These are phyloP conservation scores for Hylia prasina DNA, from an alignment of 2,113 vertebrate genomes.

Conservation along the genomic window DNA sequence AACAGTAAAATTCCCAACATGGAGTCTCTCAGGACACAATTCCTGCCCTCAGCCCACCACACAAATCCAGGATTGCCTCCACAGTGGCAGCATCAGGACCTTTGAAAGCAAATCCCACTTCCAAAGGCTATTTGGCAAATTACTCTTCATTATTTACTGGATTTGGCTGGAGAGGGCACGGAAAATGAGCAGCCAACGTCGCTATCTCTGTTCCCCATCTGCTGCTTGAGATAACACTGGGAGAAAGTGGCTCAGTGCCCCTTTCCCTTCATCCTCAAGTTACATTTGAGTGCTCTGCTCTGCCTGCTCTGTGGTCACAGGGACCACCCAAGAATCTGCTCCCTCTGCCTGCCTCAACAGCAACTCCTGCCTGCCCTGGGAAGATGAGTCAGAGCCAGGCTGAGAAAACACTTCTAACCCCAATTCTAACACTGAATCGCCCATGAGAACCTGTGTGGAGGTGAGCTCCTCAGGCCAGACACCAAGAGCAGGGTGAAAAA, in stretches of 20 bases:
- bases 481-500: not conserved
- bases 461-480: not conserved
- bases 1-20: rapidly evolving
- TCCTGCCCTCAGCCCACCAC: not conserved
- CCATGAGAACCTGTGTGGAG: not conserved
- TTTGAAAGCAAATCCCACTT: not conserved
- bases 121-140: conserved; percentile 21
- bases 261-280: conserved; percentile 57
- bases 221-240: conserved; percentile 35
- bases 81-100: not conserved
- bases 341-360: conserved; percentile 5
- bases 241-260: conserved; percentile 60
- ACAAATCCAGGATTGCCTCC: not conserved
- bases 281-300: conserved; percentile 45
- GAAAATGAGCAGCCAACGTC: not conserved
- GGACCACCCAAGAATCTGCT: conserved; percentile 61
- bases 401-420: not conserved
- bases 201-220: conserved; percentile 39
- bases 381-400: conserved; percentile 3
- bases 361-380: not conserved
- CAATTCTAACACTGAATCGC: not conserved
- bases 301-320: conserved; percentile 12
- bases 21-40: rapidly evolving
- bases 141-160: conserved; percentile 43
- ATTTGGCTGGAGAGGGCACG: conserved; percentile 4